phyloP scores from a whole-genome alignment of 2,113 vertebrate genomes.

The Leiothrix lutea region DNA sequence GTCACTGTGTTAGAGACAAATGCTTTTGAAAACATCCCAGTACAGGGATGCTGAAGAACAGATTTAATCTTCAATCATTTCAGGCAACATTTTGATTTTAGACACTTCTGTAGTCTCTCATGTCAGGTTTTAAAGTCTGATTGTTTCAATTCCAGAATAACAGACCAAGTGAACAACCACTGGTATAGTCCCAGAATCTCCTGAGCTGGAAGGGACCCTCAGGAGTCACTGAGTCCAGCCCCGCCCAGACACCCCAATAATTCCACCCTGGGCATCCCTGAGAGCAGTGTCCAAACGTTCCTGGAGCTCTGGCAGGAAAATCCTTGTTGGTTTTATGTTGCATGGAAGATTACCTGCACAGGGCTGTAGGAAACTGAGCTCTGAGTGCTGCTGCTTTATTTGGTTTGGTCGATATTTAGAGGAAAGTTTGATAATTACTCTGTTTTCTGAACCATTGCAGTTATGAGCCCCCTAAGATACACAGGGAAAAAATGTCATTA shows the following conservation, averaged over 20 bases:
- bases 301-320: neutral
- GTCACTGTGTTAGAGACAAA: neutral
- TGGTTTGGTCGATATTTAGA: neutral
- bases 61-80: neutral
- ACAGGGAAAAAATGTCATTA: neutral
- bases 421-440: neutral
- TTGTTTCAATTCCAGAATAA: neutral
- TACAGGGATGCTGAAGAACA: neutral
- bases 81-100: neutral
- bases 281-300: fast-evolving
- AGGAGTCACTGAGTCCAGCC: neutral
- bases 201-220: neutral
- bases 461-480: neutral
- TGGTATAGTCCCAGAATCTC: neutral
- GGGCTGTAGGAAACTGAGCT: neutral
- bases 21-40: neutral
- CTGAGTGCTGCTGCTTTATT: neutral
- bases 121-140: neutral
- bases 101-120: neutral
- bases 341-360: neutral
- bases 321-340: neutral
- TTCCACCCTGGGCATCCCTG: neutral
- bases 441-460: neutral
- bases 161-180: neutral
- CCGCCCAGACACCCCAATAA: neutral